Percentiles rank a stretch among this genome's conserved stretches.
Evolutionary conservation across 2,113 vertebrate genomes (phyloP).

Genomic region (Sander lucioperca): DNA sequence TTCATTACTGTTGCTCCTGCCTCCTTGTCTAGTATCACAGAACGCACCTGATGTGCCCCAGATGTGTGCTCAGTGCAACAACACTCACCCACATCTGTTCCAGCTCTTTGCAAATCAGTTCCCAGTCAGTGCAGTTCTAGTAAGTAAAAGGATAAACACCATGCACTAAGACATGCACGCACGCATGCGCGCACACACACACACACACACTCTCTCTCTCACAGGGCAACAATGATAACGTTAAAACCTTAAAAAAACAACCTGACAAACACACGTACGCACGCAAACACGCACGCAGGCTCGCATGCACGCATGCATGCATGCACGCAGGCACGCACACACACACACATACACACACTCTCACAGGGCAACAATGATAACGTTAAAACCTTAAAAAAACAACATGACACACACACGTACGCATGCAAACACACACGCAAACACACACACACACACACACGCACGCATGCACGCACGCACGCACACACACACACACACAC

Average conservation of each 20-base stretch:
- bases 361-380: no score
- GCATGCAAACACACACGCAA: no score
- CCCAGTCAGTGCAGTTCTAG: constrained; percentile 70
- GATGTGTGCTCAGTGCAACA: constrained; percentile 29
- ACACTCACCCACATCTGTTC: constrained; percentile 52
- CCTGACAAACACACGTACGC: background rate
- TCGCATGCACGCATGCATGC: no score
- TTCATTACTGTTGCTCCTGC: background rate
- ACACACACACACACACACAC: no score
- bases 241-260: background rate
- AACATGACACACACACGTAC: no score
- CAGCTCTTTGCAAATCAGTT: constrained; percentile 60
- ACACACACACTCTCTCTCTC: background rate
- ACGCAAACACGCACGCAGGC: no score
- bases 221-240: background rate
- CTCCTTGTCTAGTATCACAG: constrained; percentile 17
- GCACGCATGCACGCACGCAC: no score
- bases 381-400: no score
- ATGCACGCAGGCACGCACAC: no score
- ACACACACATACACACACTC: no score
- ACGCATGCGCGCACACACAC: no score
- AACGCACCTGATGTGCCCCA: constrained; percentile 28
- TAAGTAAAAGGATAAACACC: constrained; percentile 43
- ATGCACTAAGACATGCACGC: constrained; percentile 31
- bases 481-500: no score